These are phyloP conservation scores for Thysanoteuthis rhombus DNA, from an alignment of 2,888 invertebrate species.

Conservation along the genomic window DNA sequence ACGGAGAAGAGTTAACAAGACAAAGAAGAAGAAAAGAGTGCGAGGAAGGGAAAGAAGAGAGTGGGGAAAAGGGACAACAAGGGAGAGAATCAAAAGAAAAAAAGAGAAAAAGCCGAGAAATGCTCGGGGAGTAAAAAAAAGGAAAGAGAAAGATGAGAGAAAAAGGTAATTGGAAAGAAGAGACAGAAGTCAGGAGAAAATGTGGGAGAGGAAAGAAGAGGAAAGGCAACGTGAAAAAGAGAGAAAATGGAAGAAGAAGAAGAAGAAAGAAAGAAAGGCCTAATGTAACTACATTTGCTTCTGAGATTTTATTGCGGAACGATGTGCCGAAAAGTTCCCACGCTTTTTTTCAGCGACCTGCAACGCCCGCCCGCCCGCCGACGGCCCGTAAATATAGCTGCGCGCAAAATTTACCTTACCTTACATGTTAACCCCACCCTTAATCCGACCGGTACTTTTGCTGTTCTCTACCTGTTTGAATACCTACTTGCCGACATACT, in stretches of 20 bases:
- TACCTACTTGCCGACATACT: background rate
- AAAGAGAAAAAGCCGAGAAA: too few relatives aligned
- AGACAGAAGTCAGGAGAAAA: background rate
- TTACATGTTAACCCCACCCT: background rate
- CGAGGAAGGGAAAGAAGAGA: too few relatives aligned
- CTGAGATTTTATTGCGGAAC: background rate
- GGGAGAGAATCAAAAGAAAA: too few relatives aligned
- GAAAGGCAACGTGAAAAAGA: background rate
- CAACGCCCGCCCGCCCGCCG: background rate
- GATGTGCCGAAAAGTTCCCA: background rate
- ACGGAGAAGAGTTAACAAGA: too few relatives aligned
- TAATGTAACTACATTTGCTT: background rate
- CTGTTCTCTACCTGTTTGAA: background rate
- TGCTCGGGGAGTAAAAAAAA: too few relatives aligned
- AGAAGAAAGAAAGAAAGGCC: background rate
- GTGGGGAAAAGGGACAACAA: too few relatives aligned
- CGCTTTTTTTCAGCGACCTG: background rate
- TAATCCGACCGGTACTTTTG: background rate
- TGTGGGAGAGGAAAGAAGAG: background rate
- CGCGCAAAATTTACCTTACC: background rate
- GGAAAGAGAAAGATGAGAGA: accelerated
- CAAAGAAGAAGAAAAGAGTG: too few relatives aligned
- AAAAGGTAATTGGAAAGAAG: too few relatives aligned
- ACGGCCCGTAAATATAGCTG: background rate
- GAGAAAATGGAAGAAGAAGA: background rate